Evolutionary conservation across 2,797 vertebrate genomes (phyloP).

Genomic region (Fratercula arctica): DNA sequence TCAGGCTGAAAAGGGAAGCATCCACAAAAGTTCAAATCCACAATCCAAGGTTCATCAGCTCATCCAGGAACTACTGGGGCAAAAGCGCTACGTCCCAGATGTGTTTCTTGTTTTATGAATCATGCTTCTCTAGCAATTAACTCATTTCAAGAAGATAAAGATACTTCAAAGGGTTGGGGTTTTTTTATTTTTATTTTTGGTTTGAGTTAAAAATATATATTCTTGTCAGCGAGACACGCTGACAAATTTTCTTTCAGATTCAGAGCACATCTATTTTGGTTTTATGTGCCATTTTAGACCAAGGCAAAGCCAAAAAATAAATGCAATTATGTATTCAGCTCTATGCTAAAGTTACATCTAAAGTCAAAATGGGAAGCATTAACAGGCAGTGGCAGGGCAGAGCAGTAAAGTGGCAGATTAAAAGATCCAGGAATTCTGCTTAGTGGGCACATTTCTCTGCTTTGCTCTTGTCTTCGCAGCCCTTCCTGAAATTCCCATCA

Average conservation of each 20-base stretch:
- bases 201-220: not conserved
- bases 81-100: not conserved
- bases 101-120: constrained; percentile 25
- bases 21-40: not conserved
- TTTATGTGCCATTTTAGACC: constrained; percentile 13
- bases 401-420: not conserved
- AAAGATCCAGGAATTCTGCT: not conserved
- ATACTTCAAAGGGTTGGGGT: not conserved
- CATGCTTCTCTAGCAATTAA: constrained; percentile 19
- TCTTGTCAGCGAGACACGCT: not conserved
- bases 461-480: not conserved
- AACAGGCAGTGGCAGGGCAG: not conserved
- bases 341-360: not conserved
- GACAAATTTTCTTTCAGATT: not conserved
- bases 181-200: not conserved
- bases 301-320: not conserved
- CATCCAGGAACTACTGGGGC: not conserved
- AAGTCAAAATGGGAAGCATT: not conserved
- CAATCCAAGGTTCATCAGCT: not conserved
- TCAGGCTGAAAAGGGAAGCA: constrained; percentile 11
- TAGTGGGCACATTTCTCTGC: not conserved
- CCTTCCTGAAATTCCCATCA: not conserved
- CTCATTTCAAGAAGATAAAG: constrained; percentile 1
- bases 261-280: not conserved
- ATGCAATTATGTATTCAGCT: not conserved